Percentiles rank a stretch among this genome's conserved stretches.
phyloP scores from a whole-genome alignment of 2,113 vertebrate species.

The Prunella fulvescens region DNA sequence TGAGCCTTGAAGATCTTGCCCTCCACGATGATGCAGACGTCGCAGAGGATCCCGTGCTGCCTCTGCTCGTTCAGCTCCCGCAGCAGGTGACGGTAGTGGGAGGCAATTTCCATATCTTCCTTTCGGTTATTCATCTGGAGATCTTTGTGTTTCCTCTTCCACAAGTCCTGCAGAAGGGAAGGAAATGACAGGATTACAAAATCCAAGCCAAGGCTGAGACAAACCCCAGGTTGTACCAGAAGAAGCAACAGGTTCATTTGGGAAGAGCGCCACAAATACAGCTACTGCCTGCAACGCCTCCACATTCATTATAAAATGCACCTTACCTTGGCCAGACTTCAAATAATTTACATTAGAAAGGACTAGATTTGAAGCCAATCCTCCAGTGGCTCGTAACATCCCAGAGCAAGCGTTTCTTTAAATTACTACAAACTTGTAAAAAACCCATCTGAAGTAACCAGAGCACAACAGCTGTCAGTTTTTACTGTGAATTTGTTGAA shows the following conservation, averaged over 20 bases:
- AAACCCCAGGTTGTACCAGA: neutral
- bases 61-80: slow-evolving; percentile 95
- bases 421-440: neutral
- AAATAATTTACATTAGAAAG: neutral
- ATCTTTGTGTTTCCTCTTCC: slow-evolving; percentile 76
- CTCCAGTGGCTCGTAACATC: neutral
- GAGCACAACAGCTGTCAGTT: neutral
- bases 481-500: neutral
- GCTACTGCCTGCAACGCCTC: neutral
- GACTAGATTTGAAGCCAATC: neutral
- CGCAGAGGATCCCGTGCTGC: slow-evolving; percentile 95
- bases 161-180: slow-evolving; percentile 71
- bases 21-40: slow-evolving; percentile 93
- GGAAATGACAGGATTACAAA: neutral
- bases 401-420: neutral
- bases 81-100: slow-evolving; percentile 96
- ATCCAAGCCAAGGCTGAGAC: neutral
- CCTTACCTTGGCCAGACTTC: neutral
- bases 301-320: neutral
- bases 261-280: neutral
- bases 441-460: neutral
- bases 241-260: neutral
- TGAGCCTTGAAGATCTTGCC: slow-evolving; percentile 98
- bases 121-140: slow-evolving; percentile 94
- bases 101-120: slow-evolving; percentile 98